Conservation (phyloP, 2,888 invertebrate genomes). For the Catonia carolina region DNA sequence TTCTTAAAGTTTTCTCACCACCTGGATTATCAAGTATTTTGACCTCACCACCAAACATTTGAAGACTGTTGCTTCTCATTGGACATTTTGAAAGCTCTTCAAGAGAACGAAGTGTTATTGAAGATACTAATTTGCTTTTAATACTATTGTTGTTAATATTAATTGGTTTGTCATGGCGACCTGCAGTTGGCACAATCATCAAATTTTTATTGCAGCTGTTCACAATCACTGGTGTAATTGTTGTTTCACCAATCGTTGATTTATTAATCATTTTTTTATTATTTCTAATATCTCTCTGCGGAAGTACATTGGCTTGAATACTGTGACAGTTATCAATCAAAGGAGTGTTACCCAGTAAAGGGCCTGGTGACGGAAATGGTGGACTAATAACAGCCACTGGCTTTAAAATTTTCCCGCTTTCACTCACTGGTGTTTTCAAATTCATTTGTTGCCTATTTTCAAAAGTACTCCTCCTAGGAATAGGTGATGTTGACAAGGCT, state of each 20-base stretch:
- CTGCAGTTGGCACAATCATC: too few species aligned
- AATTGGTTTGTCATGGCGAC: neutral
- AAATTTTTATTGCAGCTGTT: too few species aligned
- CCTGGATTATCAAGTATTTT: constrained; percentile 59
- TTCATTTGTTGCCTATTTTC: constrained; percentile 10
- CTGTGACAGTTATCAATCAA: constrained; percentile 62
- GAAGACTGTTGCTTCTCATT: constrained; percentile 44
- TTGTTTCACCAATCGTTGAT: constrained; percentile 49
- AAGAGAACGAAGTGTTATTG: constrained; percentile 47
- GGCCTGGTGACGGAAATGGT: constrained; percentile 75
- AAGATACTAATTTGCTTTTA: constrained; percentile 8
- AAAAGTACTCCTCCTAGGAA: neutral
- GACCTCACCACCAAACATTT: constrained; percentile 73
- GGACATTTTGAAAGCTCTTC: constrained; percentile 53
- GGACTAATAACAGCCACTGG: constrained; percentile 35
- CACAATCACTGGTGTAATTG: constrained; percentile 31
- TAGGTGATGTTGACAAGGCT: neutral
- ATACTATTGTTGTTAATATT: too few species aligned
- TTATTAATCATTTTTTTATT: constrained; percentile 42
- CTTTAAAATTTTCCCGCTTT: neutral
- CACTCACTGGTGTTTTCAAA: too few species aligned
- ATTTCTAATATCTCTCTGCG: neutral
- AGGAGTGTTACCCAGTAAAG: constrained; percentile 72
- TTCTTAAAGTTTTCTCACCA: constrained; percentile 61
- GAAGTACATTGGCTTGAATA: too few species aligned